Evolutionary conservation across 2,797 vertebrate species (phyloP), one percentile per base, ranked within the genome.

Genomic region (Danionella dracula): DNA sequence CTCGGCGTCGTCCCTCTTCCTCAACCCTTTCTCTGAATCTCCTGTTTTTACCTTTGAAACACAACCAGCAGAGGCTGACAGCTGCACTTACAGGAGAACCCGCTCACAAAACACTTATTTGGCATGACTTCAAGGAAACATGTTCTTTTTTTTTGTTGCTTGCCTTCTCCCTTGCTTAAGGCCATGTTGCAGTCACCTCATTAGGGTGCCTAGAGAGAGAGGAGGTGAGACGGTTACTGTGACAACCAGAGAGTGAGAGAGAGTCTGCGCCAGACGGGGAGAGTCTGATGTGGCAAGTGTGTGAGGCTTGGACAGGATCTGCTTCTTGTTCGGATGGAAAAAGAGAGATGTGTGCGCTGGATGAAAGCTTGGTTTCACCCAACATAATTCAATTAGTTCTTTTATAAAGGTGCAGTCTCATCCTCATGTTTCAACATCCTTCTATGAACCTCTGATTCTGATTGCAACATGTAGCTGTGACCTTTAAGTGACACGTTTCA

Each of bases 171-270:
- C 62, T 67, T 44, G 66, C 66, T 70, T 45, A 59, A 21, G 35
- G 35, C 34, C 37, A 8, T 78, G 75, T 86, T 73, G 79, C 74
- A 49, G 27, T 66, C 77, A 73, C 41, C 77, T 86, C 86, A 87
- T 92, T 88, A 87, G 82, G 79, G 78, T 70, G 81, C 88, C 79
- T 86, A 78, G 67, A 81, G 87, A 83, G 73, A 83, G 73, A 74
- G 82, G 84, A 88, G 91, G 86, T 88, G 71, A 90, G 81, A 86
- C 79, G 82, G 84, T 86, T 90, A 87, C 84, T 90, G 83, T 90
- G 86, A 91, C 82, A 91, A 89, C 81, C 74, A 79, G 48, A 45
- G 59, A 32, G 48, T 55, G 7, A 31, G 61, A 49, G 58, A 37
- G 34, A 68, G 57, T 68, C 51, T 69, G 64, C 70, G 55, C 41